A percentile compares a stretch with the other conserved stretches of the same genome.
phyloP scores from a whole-genome alignment of 2,888 invertebrate species.

The Pyrocoelia pectoralis region DNA sequence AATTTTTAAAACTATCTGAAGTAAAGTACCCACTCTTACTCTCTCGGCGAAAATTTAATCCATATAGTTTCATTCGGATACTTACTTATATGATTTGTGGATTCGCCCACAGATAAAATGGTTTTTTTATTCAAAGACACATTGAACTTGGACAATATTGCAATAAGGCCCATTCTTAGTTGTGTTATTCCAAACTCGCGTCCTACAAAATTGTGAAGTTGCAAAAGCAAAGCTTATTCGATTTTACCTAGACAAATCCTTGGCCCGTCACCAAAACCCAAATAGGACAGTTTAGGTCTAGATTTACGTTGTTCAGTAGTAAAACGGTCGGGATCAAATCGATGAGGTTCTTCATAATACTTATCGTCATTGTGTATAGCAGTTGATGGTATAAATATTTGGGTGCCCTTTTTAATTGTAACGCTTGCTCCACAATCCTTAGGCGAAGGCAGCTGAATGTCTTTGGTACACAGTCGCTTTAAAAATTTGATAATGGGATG shows the following conservation, averaged over 20 bases:
- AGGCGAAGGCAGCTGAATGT: constrained; percentile 24
- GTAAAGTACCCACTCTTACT: neutral
- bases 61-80: constrained; percentile 35
- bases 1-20: too few species aligned
- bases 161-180: constrained; percentile 39
- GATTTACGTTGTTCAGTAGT: constrained; percentile 42
- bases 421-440: constrained; percentile 17
- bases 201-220: constrained; percentile 34
- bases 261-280: constrained; percentile 46
- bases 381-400: constrained; percentile 46
- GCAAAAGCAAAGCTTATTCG: too few species aligned
- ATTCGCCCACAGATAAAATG: constrained; percentile 33
- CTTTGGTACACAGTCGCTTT: constrained; percentile 28
- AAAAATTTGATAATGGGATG: constrained; percentile 29
- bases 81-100: constrained; percentile 35
- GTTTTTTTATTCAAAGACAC: constrained; percentile 24
- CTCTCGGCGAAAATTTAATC: constrained; percentile 37
- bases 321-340: constrained; percentile 54
- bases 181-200: constrained; percentile 43
- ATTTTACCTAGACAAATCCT: constrained; percentile 42
- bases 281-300: constrained; percentile 41
- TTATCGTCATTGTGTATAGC: constrained; percentile 49
- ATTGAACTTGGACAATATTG: constrained; percentile 28
- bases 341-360: constrained; percentile 50
- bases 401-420: constrained; percentile 42